Evolutionary conservation across 2,797 vertebrate species (phyloP), one percentile per base, ranked within the genome.

Genomic region (Brachyalestes nurse): DNA sequence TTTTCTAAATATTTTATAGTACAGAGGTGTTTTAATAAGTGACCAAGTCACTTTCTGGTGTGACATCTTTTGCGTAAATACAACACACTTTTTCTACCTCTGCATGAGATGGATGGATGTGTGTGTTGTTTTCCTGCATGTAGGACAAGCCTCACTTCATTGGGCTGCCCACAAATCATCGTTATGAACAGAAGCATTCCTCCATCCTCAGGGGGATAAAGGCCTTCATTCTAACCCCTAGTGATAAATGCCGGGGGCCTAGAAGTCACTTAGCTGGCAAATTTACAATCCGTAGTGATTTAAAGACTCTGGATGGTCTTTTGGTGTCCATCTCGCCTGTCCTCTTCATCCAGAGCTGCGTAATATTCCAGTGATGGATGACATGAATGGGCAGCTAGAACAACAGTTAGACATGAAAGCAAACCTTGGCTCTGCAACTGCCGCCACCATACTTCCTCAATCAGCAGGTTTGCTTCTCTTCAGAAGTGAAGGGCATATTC

Each of bases 121-220:
- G 5, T 40, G 34, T 38, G 4, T 3, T 7, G n/a, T 71, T 8
- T 65, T 45, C 71, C 9, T 49, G 5, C 17, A 3, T 2, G 64
- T 19, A 28, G n/a, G 5, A 66, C 38, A 64, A 75, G 28, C 67
- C 51, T 47, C 6, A 62, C 61, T 81, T 78, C 84, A 75, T 78
- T 62, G 62, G 83, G 88, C 75, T 65, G 71, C 87, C 90, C 86
- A 94, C 93, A 94, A 94, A 95, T 94, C 93, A 94, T 82, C 84
- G 86, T 90, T 90, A 90, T 90, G 90, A 92, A 93, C 93, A 93
- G 91, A 93, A 94, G 93, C 94, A 94, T 94, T 95, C 93, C 91
- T 92, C 87, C 90, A 90, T 91, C 90, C 93, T 93, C 93, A 77
- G 69, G 92, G 91, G 93, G 90, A 93, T 88, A 92, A 83, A 89